phyloP scores from a whole-genome alignment of 2,888 invertebrate species.

The Arenicola marina region DNA sequence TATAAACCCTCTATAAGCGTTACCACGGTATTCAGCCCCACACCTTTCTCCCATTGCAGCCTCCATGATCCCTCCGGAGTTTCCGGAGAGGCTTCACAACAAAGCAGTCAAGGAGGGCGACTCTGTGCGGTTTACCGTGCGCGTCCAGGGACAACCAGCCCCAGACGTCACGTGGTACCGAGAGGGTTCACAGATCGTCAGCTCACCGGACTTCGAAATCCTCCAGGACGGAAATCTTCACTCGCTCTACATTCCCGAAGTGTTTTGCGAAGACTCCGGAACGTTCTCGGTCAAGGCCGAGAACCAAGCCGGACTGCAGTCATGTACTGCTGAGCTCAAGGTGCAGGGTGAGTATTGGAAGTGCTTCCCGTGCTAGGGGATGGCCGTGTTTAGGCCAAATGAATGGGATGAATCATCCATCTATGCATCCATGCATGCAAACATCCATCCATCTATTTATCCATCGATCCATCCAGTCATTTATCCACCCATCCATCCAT shows the following conservation, averaged over 20 bases:
- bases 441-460: too few relatives aligned
- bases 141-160: slow-evolving; percentile 53
- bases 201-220: slow-evolving; percentile 58
- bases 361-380: neutral
- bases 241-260: slow-evolving; percentile 73
- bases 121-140: slow-evolving; percentile 52
- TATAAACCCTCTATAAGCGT: too few relatives aligned
- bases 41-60: slow-evolving; percentile 64
- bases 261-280: slow-evolving; percentile 62
- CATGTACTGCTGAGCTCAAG: slow-evolving; percentile 78
- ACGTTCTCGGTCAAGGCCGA: slow-evolving; percentile 57
- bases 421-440: neutral
- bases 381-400: neutral
- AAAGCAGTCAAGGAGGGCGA: slow-evolving; percentile 65
- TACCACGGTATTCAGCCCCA: too few relatives aligned
- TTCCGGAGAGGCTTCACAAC: slow-evolving; percentile 80
- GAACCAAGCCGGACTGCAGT: slow-evolving; percentile 61
- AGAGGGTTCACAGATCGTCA: slow-evolving; percentile 61
- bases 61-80: slow-evolving; percentile 78
- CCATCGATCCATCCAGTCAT: too few relatives aligned
- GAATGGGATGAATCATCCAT: neutral
- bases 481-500: too few relatives aligned
- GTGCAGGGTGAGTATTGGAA: slow-evolving; percentile 63
- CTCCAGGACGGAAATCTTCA: slow-evolving; percentile 69
- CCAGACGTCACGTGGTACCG: slow-evolving; percentile 59